Conservation (phyloP, 2,113 vertebrate species). For the Anthoscopus minutus region DNA sequence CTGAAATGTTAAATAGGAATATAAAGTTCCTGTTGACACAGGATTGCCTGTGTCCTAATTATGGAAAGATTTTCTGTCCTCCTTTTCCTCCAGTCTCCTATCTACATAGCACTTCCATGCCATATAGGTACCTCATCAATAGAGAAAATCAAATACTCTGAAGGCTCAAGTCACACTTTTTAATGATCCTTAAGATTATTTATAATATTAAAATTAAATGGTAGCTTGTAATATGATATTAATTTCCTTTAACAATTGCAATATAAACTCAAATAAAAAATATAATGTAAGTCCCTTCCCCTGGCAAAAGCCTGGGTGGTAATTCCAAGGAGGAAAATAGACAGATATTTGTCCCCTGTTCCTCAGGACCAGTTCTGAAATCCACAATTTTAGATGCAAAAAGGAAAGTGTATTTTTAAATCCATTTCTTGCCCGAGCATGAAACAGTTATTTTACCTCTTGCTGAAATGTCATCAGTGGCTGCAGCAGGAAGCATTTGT, state of each 20-base stretch:
- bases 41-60: not conserved
- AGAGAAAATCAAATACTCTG: not conserved
- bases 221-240: not conserved
- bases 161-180: not conserved
- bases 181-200: not conserved
- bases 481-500: not conserved
- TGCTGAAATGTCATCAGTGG: not conserved
- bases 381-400: not conserved
- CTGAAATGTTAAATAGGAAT: not conserved
- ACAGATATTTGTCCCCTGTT: not conserved
- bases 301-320: not conserved
- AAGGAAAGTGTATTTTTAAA: not conserved
- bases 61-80: not conserved
- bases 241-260: not conserved
- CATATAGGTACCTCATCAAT: not conserved
- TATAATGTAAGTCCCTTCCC: not conserved
- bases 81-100: not conserved
- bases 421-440: not conserved
- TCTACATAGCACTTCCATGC: not conserved
- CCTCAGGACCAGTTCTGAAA: not conserved
- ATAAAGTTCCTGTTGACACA: not conserved
- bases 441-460: not conserved
- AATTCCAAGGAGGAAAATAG: not conserved
- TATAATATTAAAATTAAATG: not conserved
- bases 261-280: not conserved